Base-by-base conservation (phyloP, 2,888 invertebrate genomes). In the Chrysodeixis includens region DNA sequence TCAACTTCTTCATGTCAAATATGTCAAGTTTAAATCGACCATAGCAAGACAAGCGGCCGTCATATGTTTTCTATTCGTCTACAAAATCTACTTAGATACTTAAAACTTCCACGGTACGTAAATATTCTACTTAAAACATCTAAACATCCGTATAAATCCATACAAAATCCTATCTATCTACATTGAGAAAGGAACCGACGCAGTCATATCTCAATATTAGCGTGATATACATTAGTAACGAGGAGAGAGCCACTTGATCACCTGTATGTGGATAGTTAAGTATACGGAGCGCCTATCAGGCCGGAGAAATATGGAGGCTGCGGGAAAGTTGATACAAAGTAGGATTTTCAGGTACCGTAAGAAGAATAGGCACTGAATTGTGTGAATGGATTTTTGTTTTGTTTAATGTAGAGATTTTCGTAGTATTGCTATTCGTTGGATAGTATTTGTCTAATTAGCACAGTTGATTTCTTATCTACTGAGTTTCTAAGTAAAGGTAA, bases 251-350 rank as follows among this genome's bases (percentile, higher is more conserved):
- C 78, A 83, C 83, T 86, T 81, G 81, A 81, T 84, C 83, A 87
- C 83, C 83, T 87, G 86, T 85, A 82, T 83, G 86, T 87, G 85
- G 86, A 88, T 88, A 90, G 89, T 88, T 86, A 84, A 86, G 88
- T 89, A 88, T 83, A 75, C 76, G 40, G 83, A 86, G 87, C 86
- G 87, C 84, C 88, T 88, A 90, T 88, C 90, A 86, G 86, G 77
- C 84, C 76, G 87, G 87, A 90, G 93, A 92, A 93, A 91, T 92
- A 92, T 93, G 93, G 93, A 91, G 90, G 91, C 91, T 86, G 82
- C 85, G 85, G 87, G 91, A 92, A 92, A 93, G 91, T 92, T 92
- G 92, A 93, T 92, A 91, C 92, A 89, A 92, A 92, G 92, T 92
- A 90, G 88, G 89, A 90, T 92, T 92, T 93, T 90, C 92, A 91